Base-by-base conservation (phyloP, 2,113 vertebrate genomes). In the Holacanthus passer region DNA sequence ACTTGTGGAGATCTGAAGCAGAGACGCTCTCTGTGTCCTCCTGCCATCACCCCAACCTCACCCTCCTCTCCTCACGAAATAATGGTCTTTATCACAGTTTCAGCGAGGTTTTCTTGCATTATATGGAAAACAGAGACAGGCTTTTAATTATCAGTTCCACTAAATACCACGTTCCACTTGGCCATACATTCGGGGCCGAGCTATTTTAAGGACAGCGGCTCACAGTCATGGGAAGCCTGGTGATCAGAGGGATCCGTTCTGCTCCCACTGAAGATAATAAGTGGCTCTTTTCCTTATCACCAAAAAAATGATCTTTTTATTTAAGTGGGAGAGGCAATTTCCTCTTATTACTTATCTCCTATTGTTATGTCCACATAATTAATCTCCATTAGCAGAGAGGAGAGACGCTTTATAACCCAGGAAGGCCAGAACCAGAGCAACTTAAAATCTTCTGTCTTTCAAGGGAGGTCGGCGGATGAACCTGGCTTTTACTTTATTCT, bases 141-240 rank as follows among this genome's bases (percentile, higher is more conserved):
- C 45, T 73, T 88, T 88, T 89, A 89, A 92, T 92, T 89, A 92
- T 72, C 50, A 70, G 29, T 52, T 66, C n/a, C 58, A 29, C 87
- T 56, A 53, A 71, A 48, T 31, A 56, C n/a, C 24, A 22, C 29
- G 53, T 76, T 53, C 43, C 27, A 59, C 69, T 70, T 22, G 79
- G 82, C 83, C 52, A 29, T 65, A 52, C 16, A 47, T 17, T 73
- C 24, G 24, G 19, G 3, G 60, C 31, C 22, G 60, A 77, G 77
- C 66, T 79, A 78, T 81, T 77, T 75, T 72, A 70, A 67, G 69
- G 69, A 85, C 75, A 29, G 32, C 2, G 24, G 56, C 41, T 86
- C 86, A 48, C 69, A 56, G 66, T 56, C 29, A n/a, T 50, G 31
- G 17, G 24, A 37, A 62, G 5, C 60, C 37, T 63, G 69, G 35